Base-by-base conservation (phyloP, 1,140 invertebrate species). In the silkworm (Bombyx mori) region DNA sequence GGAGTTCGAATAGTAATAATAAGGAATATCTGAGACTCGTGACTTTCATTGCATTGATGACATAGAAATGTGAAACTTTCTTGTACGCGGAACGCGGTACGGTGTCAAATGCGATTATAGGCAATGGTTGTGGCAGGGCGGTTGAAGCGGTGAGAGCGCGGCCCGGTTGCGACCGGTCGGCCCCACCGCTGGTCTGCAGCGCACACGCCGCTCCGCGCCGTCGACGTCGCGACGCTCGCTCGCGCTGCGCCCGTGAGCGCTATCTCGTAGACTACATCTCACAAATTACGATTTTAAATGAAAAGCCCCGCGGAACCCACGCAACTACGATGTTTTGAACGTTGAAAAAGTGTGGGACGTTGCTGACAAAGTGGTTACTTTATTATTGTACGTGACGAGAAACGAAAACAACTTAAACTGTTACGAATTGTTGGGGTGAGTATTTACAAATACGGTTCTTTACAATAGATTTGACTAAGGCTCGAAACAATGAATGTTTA, bases 31-130 rank as follows among this genome's bases (percentile, higher is more conserved):
- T 35, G 26, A 35, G 26, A 35, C 58, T 53, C 53, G 9, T 18
- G 59, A 59, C 63, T 65, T 65, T 65, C 60, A 50, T 65, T 54
- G 50, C 46, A 62, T 55, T 50, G 62, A 49, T 68, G 71, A 75
- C 71, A 83, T 75, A 82, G 76, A 83, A 79, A 81, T 75, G 77
- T 74, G 79, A 73, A 82, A 86, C 80, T 86, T 83, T 86, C 81
- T 82, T 86, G 66, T 68, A 71, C 68, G 77, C 79, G 69, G 74
- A 73, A 77, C 65, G 68, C 69, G 69, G 74, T 57, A 75, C 79
- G 76, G 81, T 86, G 81, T 86, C 83, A 86, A 86, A 79, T 83
- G 79, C 73, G 79, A 78, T 78, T 82, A 77, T 77, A 75, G 75
- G 62, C 60, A 48, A 74, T 69, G 68, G 57, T 62, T 63, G 79